Evolutionary conservation across 2,797 vertebrate species (phyloP), one percentile per base, ranked within the genome.

Genomic region (Arnoldichthys spilopterus): DNA sequence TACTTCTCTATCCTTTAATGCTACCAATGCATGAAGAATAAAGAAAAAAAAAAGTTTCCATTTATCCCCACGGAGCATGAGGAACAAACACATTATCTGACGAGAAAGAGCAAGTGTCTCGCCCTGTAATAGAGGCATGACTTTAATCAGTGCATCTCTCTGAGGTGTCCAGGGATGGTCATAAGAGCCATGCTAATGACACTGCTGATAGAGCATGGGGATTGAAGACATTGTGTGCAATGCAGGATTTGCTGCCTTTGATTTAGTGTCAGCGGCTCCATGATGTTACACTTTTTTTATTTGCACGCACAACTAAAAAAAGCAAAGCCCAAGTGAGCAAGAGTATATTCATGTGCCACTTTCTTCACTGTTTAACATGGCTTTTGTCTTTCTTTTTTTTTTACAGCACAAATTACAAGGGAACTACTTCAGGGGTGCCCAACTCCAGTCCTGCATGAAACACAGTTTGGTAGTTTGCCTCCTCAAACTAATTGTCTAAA

Each of bases 91-190:
- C 59, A 68, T 24, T 26, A 8, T 7, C 40, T 68, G 7, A 16
- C 13, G 15, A 28, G 49, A 69, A 69, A 59, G 43, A 54, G 51
- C 74, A 24, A 40, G 8, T 20, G 51, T 24, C 64, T 56, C 28
- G 15, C 20, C 34, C 30, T 13, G 37, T 47, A 47, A 68, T 54
- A 54, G 67, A 73, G 22, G 69, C 45, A 15, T 16, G 58, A 30
- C 37, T 24, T 58, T 74, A 83, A 83, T 83, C 66, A 59, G 22
- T 53, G 64, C 15, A 15, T 61, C 53, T 45, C 53, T 32, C 2
- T 69, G 51, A 71, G 37, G 43, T 47, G 32, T 22, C 66, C 68
- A 49, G 49, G 47, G 32, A 77, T 58, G 71, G 32, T 66, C 51
- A 80, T 22, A 70, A 26, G 12, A 58, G 74, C 20, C 53, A 40